A percentile compares a stretch with the other conserved stretches of the same genome.
These are phyloP conservation scores for Sarcophaga bullata DNA, from an alignment of 1,140 invertebrate genomes.

Conservation along the genomic window DNA sequence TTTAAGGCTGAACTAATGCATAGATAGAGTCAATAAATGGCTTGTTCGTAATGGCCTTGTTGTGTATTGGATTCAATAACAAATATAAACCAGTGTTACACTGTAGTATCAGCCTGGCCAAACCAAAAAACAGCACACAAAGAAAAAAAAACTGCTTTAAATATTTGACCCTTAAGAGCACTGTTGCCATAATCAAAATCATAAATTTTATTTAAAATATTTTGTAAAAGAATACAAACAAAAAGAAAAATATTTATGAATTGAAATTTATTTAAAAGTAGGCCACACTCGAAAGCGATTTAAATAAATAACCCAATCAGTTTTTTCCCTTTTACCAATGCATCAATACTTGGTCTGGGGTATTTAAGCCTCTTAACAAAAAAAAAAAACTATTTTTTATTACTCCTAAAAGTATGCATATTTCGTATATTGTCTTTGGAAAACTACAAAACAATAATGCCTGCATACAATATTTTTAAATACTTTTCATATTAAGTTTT, in stretches of 20 bases:
- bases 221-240: neutral
- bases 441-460: too few relatives aligned
- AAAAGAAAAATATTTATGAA: slow-evolving; percentile 3
- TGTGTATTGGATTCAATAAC: slow-evolving; percentile 24
- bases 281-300: neutral
- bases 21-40: slow-evolving; percentile 17
- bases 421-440: too few relatives aligned
- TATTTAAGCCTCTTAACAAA: too few relatives aligned
- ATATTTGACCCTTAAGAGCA: neutral
- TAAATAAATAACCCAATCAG: too few relatives aligned
- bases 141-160: neutral
- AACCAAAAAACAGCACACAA: too few relatives aligned
- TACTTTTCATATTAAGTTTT: too few relatives aligned
- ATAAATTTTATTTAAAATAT: slow-evolving; percentile 17
- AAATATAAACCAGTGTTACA: neutral
- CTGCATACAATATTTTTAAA: too few relatives aligned
- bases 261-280: neutral
- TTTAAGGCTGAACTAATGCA: neutral
- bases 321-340: too few relatives aligned
- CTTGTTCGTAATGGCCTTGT: slow-evolving; percentile 12
- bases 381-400: too few relatives aligned
- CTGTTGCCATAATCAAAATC: neutral
- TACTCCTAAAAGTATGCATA: too few relatives aligned
- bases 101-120: too few relatives aligned
- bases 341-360: too few relatives aligned